These are phyloP conservation scores for Auanema freiburgensis DNA, from an alignment of 2,888 invertebrate genomes.

Conservation along the genomic window DNA sequence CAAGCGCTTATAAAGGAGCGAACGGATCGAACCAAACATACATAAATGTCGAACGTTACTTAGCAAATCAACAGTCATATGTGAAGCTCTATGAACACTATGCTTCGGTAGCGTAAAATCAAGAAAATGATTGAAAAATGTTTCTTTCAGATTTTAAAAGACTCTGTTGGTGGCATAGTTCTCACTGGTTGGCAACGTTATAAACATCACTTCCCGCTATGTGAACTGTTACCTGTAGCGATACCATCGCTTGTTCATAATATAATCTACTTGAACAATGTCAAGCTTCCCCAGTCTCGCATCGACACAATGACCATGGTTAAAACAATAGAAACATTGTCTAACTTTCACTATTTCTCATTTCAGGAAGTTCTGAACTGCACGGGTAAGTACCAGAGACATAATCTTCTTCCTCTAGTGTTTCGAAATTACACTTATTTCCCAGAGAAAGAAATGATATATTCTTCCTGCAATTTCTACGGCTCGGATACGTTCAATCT, in stretches of 20 bases:
- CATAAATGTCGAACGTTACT: slow-evolving; percentile 74
- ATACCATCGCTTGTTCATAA: slow-evolving; percentile 58
- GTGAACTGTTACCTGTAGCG: slow-evolving; percentile 67
- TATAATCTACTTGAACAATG: slow-evolving; percentile 41
- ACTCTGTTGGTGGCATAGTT: slow-evolving; percentile 46
- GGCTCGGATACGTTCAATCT: slow-evolving; percentile 12
- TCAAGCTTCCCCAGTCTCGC: not conserved
- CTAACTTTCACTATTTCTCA: not conserved
- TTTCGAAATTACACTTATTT: slow-evolving; percentile 13
- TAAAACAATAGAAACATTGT: not conserved
- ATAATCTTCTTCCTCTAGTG: slow-evolving; percentile 1
- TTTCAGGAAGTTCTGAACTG: slow-evolving; percentile 8
- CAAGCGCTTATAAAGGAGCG: slow-evolving; percentile 84
- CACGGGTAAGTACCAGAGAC: not conserved
- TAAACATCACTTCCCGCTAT: slow-evolving; percentile 67
- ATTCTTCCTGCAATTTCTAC: slow-evolving; percentile 12
- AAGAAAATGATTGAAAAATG: not conserved
- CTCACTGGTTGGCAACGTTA: slow-evolving; percentile 65
- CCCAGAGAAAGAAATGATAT: slow-evolving; percentile 16
- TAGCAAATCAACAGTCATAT: slow-evolving; percentile 78
- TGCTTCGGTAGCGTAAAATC: not conserved
- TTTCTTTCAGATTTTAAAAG: slow-evolving; percentile 9
- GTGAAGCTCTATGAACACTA: slow-evolving; percentile 64
- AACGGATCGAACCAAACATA: slow-evolving; percentile 77
- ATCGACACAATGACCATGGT: slow-evolving; percentile 14